Percentiles rank a stretch among this genome's conserved stretches.
Conservation (phyloP, 2,797 vertebrate species). For the Fratercula arctica region DNA sequence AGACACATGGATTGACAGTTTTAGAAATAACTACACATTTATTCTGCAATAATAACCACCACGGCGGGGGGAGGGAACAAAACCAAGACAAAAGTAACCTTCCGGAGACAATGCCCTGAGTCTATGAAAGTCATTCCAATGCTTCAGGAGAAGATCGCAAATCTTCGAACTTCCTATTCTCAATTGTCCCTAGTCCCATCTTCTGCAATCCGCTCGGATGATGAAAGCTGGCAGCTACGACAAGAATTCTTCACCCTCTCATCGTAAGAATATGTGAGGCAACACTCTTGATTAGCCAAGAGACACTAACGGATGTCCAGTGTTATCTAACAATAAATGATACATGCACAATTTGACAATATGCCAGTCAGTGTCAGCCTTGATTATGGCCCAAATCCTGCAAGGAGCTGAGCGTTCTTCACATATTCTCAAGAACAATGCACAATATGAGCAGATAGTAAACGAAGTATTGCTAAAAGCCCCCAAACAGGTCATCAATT, state of each 20-base stretch:
- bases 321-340: constrained; percentile 54
- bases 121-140: constrained; percentile 28
- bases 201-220: not conserved
- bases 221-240: constrained; percentile 51
- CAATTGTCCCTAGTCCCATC: constrained; percentile 30
- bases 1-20: constrained; percentile 24
- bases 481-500: constrained; percentile 10
- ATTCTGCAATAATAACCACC: not conserved
- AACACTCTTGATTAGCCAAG: constrained; percentile 59
- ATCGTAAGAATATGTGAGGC: constrained; percentile 51
- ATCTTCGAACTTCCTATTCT: constrained; percentile 19
- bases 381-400: constrained; percentile 48
- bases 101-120: constrained; percentile 33
- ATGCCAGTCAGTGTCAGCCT: constrained; percentile 48
- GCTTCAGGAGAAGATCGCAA: constrained; percentile 40
- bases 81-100: not conserved
- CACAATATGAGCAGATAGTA: not conserved
- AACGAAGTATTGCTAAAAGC: constrained; percentile 39
- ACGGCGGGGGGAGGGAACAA: not conserved
- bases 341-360: constrained; percentile 49
- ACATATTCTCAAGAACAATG: not conserved
- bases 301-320: constrained; percentile 60
- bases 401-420: constrained; percentile 46
- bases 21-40: constrained; percentile 2
- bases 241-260: constrained; percentile 28